Conservation (phyloP, 2,888 invertebrate species). For the Mycogona germanica region DNA sequence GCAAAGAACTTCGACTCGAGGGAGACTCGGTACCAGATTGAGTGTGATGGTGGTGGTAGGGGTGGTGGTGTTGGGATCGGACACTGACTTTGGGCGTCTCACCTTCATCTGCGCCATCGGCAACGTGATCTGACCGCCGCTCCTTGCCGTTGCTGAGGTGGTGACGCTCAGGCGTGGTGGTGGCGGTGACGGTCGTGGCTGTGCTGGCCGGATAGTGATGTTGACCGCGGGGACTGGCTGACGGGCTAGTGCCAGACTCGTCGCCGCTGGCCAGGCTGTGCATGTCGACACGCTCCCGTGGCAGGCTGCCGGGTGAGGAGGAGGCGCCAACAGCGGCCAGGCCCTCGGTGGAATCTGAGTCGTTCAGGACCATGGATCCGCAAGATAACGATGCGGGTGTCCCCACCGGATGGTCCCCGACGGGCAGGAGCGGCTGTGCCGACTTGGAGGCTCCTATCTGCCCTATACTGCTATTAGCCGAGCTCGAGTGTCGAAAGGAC, state of each 20-base stretch:
- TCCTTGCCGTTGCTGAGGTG: background rate
- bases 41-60: background rate
- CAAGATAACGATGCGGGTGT: conserved; percentile 20
- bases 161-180: too few relatives aligned
- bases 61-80: too few relatives aligned
- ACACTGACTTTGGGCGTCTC: conserved; percentile 1
- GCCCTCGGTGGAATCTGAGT: conserved; percentile 9
- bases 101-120: background rate
- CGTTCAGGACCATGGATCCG: conserved; percentile 19
- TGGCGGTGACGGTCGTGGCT: background rate
- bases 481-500: conserved; percentile 26
- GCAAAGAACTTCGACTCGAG: conserved; percentile 18
- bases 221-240: conserved; percentile 3
- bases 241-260: conserved; percentile 1
- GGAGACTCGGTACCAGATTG: conserved; percentile 11
- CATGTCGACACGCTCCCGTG: conserved; percentile 1
- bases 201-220: background rate
- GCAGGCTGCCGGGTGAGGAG: background rate
- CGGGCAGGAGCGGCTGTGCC: conserved; percentile 25
- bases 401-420: conserved; percentile 13
- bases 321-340: too few relatives aligned
- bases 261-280: conserved; percentile 11
- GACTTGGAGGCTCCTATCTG: conserved; percentile 24
- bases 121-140: conserved; percentile 5
- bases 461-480: conserved; percentile 22